Percentiles rank a stretch among this genome's conserved stretches.
These are phyloP conservation scores for Carpatolechia fugitivella DNA, from an alignment of 2,888 invertebrate species.

Conservation along the genomic window DNA sequence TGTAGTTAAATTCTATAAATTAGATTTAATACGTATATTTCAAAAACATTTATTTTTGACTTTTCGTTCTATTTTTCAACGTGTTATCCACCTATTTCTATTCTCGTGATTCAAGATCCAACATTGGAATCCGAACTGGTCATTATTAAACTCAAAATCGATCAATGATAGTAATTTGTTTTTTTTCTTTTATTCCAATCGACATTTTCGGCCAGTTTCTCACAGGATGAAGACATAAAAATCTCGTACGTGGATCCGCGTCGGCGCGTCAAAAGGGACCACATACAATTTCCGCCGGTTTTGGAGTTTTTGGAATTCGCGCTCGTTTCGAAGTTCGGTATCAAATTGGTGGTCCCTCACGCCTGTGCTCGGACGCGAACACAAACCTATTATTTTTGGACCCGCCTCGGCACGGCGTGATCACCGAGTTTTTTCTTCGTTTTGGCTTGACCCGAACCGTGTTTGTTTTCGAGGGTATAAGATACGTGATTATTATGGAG, in stretches of 20 bases:
- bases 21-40: no score
- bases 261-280: conserved; percentile 73
- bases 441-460: conserved; percentile 51
- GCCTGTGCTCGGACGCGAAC: conserved; percentile 48
- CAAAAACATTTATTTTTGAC: no score
- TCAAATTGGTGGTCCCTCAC: conserved; percentile 73
- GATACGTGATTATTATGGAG: conserved; percentile 68
- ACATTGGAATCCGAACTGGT: conserved; percentile 59
- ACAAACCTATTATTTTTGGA: conserved; percentile 67
- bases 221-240: conserved; percentile 77
- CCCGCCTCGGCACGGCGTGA: conserved; percentile 64
- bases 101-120: neutral
- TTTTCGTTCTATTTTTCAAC: no score
- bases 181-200: conserved; percentile 38
- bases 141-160: conserved; percentile 49
- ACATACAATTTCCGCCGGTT: conserved; percentile 59
- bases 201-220: conserved; percentile 50
- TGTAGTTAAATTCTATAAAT: no score
- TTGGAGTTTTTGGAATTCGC: conserved; percentile 47
- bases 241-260: conserved; percentile 50
- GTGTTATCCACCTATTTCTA: no score
- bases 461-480: conserved; percentile 73
- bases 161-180: conserved; percentile 48
- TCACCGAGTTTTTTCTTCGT: conserved; percentile 57
- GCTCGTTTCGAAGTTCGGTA: conserved; percentile 31